Base-by-base conservation (phyloP, 2,113 vertebrate genomes). In the Polypterus senegalus region DNA sequence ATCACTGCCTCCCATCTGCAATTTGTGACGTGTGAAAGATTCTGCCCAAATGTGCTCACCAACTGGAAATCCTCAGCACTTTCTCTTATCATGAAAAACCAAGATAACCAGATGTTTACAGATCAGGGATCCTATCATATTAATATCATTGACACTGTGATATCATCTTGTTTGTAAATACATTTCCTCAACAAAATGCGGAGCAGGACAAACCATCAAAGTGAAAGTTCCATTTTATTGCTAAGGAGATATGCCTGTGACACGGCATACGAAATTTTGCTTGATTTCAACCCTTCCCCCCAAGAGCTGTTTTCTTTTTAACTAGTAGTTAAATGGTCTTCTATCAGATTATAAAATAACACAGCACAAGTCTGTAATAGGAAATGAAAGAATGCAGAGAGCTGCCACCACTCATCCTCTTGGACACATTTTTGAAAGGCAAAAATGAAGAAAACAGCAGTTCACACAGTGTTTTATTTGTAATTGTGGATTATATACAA, bases 11-110 rank as follows among this genome's bases (percentile, higher is more conserved):
- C 92, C 93, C 93, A 97, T 98, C 96, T 98, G 94, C 96, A 97
- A 97, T 97, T 97, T 97, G 96, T 97, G 94, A 97, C 92, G 92
- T 98, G 93, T 98, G 94, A 97, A 98, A 97, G 96, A 97, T 95
- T 97, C 94, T 95, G 92, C 93, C 96, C 92, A 97, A 98, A 98
- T 98, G 94, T 95, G 94, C 93, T 95, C 95, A 94, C 89, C 91
- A 83, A 93, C 91, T 94, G 94, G 90, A 97, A 98, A 98, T 92
- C 88, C 91, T 90, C 89, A 80, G 89, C 89, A 94, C 90, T 93
- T 95, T 94, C 89, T 92, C 89, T 98, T 98, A 97, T 98, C 95
- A 87, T 90, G 90, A 91, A 89, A 93, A 91, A 93, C 92, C 92
- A 95, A 97, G 94, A 96, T 98, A 97, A 96, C 92, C 94, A 94